These are phyloP conservation scores for Xestia sexstrigata DNA, from an alignment of 2,888 invertebrate genomes.

Conservation along the genomic window DNA sequence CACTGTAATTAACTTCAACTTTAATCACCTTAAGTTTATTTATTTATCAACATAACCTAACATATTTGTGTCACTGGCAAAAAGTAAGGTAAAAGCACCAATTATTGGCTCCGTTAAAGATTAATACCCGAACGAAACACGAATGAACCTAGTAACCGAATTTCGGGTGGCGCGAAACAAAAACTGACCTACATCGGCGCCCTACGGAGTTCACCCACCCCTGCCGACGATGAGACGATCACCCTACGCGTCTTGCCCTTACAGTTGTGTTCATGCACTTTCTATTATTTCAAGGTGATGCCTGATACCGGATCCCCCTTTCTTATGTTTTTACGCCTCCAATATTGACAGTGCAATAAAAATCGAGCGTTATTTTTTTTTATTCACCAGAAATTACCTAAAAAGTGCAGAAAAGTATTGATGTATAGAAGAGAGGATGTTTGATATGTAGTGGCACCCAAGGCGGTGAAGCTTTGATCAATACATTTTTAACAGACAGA, in stretches of 20 bases:
- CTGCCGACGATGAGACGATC: slow-evolving; percentile 81
- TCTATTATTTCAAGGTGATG: slow-evolving; percentile 82
- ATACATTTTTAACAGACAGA: slow-evolving; percentile 59
- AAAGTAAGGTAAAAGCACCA: slow-evolving; percentile 66
- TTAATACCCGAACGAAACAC: slow-evolving; percentile 74
- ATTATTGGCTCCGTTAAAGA: slow-evolving; percentile 73
- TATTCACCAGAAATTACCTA: not conserved
- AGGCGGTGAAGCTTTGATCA: slow-evolving; percentile 54
- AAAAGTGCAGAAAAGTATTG: slow-evolving; percentile 4
- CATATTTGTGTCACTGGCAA: slow-evolving; percentile 41
- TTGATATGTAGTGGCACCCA: slow-evolving; percentile 28
- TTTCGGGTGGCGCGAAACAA: slow-evolving; percentile 90
- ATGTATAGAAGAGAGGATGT: slow-evolving; percentile 1
- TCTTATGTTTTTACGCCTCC: slow-evolving; percentile 48
- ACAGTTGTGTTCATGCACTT: slow-evolving; percentile 79
- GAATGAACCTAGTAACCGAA: slow-evolving; percentile 89
- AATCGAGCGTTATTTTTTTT: slow-evolving; percentile 14
- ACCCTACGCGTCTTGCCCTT: slow-evolving; percentile 86
- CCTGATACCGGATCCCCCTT: slow-evolving; percentile 60
- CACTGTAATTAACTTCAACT: not conserved
- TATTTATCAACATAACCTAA: slow-evolving; percentile 31
- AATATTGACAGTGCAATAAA: slow-evolving; percentile 36
- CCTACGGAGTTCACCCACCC: slow-evolving; percentile 89
- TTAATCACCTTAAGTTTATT: slow-evolving; percentile 19
- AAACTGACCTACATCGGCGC: slow-evolving; percentile 90